phyloP scores from a whole-genome alignment of 2,113 vertebrate species.

The Megalops atlanticus region DNA sequence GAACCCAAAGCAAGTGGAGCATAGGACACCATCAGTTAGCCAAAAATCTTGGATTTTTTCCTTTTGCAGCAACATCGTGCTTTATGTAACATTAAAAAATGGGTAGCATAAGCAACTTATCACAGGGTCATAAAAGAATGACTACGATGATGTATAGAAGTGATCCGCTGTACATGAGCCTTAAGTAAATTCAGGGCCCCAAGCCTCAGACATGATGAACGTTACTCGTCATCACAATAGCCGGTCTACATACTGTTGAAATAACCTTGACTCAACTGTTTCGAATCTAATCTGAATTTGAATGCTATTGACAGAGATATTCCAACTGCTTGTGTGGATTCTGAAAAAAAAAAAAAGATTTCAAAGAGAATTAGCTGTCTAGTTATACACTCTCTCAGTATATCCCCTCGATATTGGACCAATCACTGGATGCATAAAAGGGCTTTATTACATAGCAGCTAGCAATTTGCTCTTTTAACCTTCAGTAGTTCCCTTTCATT shows the following conservation, averaged over 20 bases:
- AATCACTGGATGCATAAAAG: not conserved
- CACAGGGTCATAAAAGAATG: not conserved
- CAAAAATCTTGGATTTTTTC: not conserved
- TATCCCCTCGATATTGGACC: conserved; percentile 1
- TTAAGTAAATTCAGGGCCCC: too few relatives aligned
- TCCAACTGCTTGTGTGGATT: not conserved
- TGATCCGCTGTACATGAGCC: not conserved
- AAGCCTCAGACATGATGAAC: not conserved
- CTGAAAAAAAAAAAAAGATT: not conserved
- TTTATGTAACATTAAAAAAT: not conserved
- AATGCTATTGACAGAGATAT: not conserved
- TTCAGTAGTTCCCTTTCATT: not conserved
- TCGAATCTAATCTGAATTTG: not conserved
- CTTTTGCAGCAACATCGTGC: not conserved
- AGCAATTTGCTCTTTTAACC: not conserved
- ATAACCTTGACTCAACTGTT: conserved; percentile 4
- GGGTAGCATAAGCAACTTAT: not conserved
- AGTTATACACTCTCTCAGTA: not conserved
- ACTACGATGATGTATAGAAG: not conserved
- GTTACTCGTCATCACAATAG: not conserved
- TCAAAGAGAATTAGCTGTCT: conserved; percentile 5
- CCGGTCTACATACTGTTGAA: not conserved
- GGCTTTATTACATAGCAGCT: conserved; percentile 11
- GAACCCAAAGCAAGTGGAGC: not conserved
- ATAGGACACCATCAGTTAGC: not conserved